Evolutionary conservation across 1,140 invertebrate species (phyloP).

Genomic region (Drosophila carrolli): DNA sequence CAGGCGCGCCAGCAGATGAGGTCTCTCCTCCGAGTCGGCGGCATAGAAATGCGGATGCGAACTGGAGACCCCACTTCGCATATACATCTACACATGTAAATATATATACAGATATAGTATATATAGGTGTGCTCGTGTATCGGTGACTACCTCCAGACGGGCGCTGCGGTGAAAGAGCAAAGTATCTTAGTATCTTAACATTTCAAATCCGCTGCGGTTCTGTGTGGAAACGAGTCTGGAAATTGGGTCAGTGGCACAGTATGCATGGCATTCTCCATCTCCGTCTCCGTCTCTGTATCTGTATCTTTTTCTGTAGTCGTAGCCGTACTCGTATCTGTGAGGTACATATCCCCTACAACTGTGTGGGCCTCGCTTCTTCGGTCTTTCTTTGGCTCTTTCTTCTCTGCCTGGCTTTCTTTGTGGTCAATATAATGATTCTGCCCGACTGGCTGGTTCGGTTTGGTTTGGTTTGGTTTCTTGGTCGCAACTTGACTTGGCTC

Average conservation of each 20-base stretch:
- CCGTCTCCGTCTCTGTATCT: slow-evolving; percentile 46
- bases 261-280: slow-evolving; percentile 73
- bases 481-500: slow-evolving; percentile 28
- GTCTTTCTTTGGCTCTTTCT: slow-evolving; percentile 64
- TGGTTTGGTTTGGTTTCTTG: slow-evolving; percentile 26
- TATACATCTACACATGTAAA: slow-evolving; percentile 20
- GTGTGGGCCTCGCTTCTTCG: slow-evolving; percentile 43
- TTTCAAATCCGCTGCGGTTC: slow-evolving; percentile 75
- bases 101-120: slow-evolving; percentile 15
- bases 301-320: slow-evolving; percentile 45
- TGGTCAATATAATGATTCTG: slow-evolving; percentile 80
- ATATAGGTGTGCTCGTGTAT: slow-evolving; percentile 21
- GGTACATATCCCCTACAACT: slow-evolving; percentile 27
- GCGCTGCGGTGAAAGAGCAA: slow-evolving; percentile 76
- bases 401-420: slow-evolving; percentile 69
- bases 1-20: slow-evolving; percentile 52
- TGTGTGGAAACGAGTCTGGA: slow-evolving; percentile 68
- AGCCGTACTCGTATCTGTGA: slow-evolving; percentile 31
- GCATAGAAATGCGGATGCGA: slow-evolving; percentile 79
- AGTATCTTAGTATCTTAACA: slow-evolving; percentile 77
- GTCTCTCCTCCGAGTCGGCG: slow-evolving; percentile 46
- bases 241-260: slow-evolving; percentile 84
- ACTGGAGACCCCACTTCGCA: slow-evolving; percentile 49
- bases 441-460: slow-evolving; percentile 41
- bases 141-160: slow-evolving; percentile 51